Evolutionary conservation across 2,113 vertebrate species (phyloP).

Genomic region (Hyperopisus bebe): DNA sequence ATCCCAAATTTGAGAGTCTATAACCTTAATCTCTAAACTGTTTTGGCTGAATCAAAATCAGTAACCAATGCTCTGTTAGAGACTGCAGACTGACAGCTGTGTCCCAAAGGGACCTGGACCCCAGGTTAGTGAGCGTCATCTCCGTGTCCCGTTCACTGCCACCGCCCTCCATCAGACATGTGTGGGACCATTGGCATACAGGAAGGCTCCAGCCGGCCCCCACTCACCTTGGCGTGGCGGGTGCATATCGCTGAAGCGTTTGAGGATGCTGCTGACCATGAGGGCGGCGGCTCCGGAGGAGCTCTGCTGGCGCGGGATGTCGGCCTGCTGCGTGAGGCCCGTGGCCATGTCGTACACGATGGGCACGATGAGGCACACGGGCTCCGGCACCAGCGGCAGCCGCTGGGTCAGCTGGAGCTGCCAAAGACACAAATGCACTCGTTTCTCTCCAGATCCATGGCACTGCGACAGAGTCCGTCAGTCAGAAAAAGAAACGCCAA

Average conservation of each 20-base stretch:
- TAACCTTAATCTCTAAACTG: neutral
- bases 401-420: slow-evolving; percentile 98
- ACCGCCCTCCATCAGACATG: neutral
- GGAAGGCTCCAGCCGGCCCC: neutral
- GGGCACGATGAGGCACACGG: slow-evolving; percentile 93
- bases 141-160: neutral
- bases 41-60: neutral
- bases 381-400: slow-evolving; percentile 80
- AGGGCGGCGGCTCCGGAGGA: slow-evolving; percentile 91
- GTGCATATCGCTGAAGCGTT: slow-evolving; percentile 96
- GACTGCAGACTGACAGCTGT: neutral
- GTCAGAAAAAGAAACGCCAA: neutral
- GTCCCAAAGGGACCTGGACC: neutral
- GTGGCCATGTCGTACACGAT: slow-evolving; percentile 99
- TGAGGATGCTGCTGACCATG: slow-evolving; percentile 96
- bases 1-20: neutral
- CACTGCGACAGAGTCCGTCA: neutral
- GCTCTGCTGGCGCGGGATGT: slow-evolving; percentile 96
- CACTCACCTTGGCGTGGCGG: slow-evolving; percentile 78
- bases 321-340: slow-evolving; percentile 94
- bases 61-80: neutral
- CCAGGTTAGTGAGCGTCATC: neutral
- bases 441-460: neutral
- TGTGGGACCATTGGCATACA: neutral
- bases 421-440: slow-evolving; percentile 11